Base-by-base conservation (phyloP, 1,140 invertebrate species). In the Monomorium pharaonis region DNA sequence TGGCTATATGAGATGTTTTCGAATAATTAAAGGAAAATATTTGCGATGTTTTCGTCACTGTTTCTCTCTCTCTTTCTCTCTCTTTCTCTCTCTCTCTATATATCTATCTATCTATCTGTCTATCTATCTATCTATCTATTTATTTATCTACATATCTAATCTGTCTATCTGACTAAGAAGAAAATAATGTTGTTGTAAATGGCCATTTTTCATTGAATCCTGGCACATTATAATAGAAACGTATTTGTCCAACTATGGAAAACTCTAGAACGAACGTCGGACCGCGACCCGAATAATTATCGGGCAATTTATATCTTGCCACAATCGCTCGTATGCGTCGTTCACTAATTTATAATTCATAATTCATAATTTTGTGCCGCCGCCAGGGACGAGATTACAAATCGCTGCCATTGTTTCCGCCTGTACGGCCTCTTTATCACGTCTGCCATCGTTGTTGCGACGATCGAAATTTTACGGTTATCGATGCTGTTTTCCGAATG, bases 301-400 rank as follows among this genome's bases (percentile, higher is more conserved):
- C 87, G 70, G 85, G 86, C 85, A 90, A 91, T 91, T 91, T 90
- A 90, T 91, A 89, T 88, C 75, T 54, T 65, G 83, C 76, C 56
- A 76, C 76, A 78, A 63, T 78, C 60, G 65, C 65, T 83, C 51
- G 18, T 54, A 37, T 37, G 54, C 74, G 75, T 51, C 80, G 42
- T 78, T 63, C 24, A 60, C 74, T 91, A 89, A 91, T 91, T 91
- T 90, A 90, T 91, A 88, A 91, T 91, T 91, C 86, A 91, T 90
- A 89, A 90, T 91, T 90, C 88, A 90, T 91, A 87, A 90, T 90
- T 86, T 88, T 67, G 37, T 21, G 63, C 58, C 76, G 76, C 51
- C 21, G 63, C 51, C 54, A 56, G 44, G 63, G 65, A 84, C 80
- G 78, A 84, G 58, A 86, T 86, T 86, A 86, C 85, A 86, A 83